A percentile compares a stretch with the other conserved stretches of the same genome.
Conservation (phyloP, 2,113 vertebrate species). For the Erythrocercus mccallii region DNA sequence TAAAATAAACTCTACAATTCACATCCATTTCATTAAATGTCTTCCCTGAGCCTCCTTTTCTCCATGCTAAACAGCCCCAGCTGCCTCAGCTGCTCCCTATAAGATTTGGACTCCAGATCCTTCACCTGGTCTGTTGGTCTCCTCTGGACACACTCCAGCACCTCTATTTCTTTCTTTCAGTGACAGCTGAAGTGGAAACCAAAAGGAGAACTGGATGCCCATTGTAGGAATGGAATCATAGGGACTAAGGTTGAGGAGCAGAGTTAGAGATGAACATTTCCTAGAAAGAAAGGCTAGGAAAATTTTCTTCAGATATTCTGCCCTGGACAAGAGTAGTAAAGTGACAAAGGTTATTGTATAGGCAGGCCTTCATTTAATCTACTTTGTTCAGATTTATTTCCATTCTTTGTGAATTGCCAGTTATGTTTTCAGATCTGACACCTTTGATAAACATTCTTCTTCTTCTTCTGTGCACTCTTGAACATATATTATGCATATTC, state of each 20-base stretch:
- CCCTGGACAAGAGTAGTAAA: background rate
- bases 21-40: background rate
- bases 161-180: background rate
- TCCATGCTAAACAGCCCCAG: background rate
- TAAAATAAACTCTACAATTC: background rate
- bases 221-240: accelerated
- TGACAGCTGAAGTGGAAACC: background rate
- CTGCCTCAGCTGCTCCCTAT: background rate
- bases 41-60: background rate
- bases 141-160: background rate
- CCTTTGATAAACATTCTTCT: background rate
- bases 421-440: background rate
- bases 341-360: background rate
- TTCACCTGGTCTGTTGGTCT: background rate
- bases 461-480: background rate
- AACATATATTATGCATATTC: background rate
- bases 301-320: background rate
- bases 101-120: background rate
- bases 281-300: background rate
- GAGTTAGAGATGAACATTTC: background rate
- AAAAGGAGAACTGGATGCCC: background rate
- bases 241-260: background rate
- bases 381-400: background rate
- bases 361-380: background rate
- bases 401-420: background rate